Evolutionary conservation across 1,140 invertebrate genomes (phyloP), one percentile per base, ranked within the genome.

Genomic region (Diachasma alloeum): DNA sequence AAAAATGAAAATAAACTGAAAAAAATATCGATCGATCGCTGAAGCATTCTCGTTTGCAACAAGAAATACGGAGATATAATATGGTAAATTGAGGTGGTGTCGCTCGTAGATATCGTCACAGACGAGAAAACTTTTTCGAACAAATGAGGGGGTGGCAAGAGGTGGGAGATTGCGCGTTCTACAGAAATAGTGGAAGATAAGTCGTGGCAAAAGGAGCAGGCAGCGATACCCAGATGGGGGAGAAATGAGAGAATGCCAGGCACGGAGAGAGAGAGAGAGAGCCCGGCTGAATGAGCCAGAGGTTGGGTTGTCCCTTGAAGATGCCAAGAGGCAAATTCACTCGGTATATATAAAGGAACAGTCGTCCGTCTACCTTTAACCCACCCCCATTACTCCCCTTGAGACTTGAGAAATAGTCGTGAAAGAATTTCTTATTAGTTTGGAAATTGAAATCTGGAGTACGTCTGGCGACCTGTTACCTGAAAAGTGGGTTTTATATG

Each of bases 351-450:
- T 72, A 67, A 36, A 26, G 19, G 26, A 37, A 66, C 68, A 68
- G 10, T 37, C 66, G 36, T 68, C 36, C 66, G 5, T 68, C 36
- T 68, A 63, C 22, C 24, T 13, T 63, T 26, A 13, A 63, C 11
- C 19, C 59, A n/a, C 19, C n/a, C 72, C 79, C 74, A 76, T 81
- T 77, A 79, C 73, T 77, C 70, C 68, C 48, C 73, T 72, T 31
- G 76, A 24, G 48, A 15, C 63, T 79, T 79, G 78, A 81, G 76
- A 80, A 84, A 85, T 83, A 85, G 83, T 84, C 80, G 82, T 78
- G 82, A 83, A 85, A 82, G 84, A 85, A 85, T 85, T 84, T 85
- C 83, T 85, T 85, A 85, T 85, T 85, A 85, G 81, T 84, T 85
- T 82, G 82, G 83, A 39, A 84, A 85, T 84, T 85, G 80, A 85